Evolutionary conservation across 1,140 invertebrate species (phyloP).

Genomic region (Pygmarrhopalites habei): DNA sequence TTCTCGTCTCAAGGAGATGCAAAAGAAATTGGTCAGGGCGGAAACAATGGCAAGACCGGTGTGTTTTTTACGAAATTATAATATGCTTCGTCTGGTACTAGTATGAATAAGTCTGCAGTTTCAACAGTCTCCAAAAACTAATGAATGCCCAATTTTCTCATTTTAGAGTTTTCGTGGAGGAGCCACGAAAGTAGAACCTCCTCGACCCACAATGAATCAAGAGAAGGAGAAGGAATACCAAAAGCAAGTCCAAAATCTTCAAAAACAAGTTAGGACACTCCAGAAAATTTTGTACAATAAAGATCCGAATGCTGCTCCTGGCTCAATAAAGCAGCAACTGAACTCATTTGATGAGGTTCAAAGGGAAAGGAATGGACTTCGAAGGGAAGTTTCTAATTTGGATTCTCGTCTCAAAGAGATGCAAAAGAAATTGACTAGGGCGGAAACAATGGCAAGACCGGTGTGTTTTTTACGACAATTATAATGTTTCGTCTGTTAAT

Average conservation of each 20-base stretch:
- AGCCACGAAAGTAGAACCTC: neutral
- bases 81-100: too few species aligned
- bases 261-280: conserved; percentile 35
- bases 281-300: conserved; percentile 35
- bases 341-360: neutral
- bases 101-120: too few species aligned
- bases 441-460: conserved; percentile 8
- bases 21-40: conserved; percentile 1
- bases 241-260: conserved; percentile 24
- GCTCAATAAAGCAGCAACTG: conserved; percentile 8
- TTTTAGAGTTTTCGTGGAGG: neutral
- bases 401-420: conserved; percentile 12
- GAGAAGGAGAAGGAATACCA: conserved; percentile 37
- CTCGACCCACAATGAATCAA: conserved; percentile 5
- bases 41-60: conserved; percentile 12
- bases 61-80: neutral
- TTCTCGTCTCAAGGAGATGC: conserved; percentile 5
- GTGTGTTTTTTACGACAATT: neutral
- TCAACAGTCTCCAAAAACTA: too few species aligned
- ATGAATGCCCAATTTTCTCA: too few species aligned
- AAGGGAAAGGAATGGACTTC: neutral
- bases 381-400: neutral
- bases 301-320: conserved; percentile 18
- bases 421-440: neutral
- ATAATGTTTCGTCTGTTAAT: too few species aligned